Conservation (phyloP, 2,797 vertebrate genomes). For the Rhinophrynus dorsalis region DNA sequence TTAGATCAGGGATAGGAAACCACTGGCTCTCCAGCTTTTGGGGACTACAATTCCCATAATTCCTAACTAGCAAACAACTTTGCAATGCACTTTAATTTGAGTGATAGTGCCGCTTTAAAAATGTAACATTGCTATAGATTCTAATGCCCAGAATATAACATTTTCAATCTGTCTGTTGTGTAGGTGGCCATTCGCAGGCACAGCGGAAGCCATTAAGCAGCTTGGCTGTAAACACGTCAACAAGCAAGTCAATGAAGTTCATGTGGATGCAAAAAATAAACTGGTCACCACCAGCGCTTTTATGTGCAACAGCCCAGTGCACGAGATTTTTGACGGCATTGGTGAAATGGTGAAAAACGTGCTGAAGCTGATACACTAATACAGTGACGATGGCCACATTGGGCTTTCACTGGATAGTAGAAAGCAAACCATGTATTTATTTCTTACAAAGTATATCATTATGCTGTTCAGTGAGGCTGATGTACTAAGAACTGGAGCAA, state of each 20-base stretch:
- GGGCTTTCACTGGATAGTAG: too few relatives aligned
- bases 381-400: neutral
- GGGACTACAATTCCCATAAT: too few relatives aligned
- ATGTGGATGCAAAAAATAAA: constrained; percentile 78
- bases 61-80: neutral
- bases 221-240: constrained; percentile 81
- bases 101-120: too few relatives aligned
- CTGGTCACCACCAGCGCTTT: constrained; percentile 81
- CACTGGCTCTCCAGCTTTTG: too few relatives aligned
- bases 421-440: too few relatives aligned
- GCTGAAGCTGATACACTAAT: constrained; percentile 63
- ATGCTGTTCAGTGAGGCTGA: too few relatives aligned
- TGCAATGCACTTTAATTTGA: too few relatives aligned
- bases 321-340: constrained; percentile 78
- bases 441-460: too few relatives aligned
- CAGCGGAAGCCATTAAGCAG: constrained; percentile 67
- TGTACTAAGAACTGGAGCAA: too few relatives aligned
- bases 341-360: constrained; percentile 77
- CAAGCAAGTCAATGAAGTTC: constrained; percentile 72
- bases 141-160: neutral
- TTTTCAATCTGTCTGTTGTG: neutral
- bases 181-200: constrained; percentile 79
- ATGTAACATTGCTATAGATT: neutral
- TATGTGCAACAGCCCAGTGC: constrained; percentile 81
- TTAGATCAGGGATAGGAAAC: neutral